These are phyloP conservation scores for Peromyscus melanophrys DNA, from an alignment of 2,797 vertebrate genomes.

Conservation along the genomic window DNA sequence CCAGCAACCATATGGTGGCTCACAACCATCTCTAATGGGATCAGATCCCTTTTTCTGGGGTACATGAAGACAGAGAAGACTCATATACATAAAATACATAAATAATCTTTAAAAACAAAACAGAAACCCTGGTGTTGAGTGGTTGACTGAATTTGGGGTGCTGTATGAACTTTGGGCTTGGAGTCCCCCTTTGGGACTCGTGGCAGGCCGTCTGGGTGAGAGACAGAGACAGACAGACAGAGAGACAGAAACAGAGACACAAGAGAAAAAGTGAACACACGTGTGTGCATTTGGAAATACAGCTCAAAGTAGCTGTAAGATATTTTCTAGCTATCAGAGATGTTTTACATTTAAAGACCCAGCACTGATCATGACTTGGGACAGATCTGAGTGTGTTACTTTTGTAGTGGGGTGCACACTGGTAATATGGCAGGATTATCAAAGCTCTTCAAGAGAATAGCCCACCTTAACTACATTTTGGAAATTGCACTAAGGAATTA, in stretches of 20 bases:
- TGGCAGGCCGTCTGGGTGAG: neutral
- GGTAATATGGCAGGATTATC: constrained; percentile 13
- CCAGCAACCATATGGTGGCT: too few species aligned
- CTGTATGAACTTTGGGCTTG: neutral
- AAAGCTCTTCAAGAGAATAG: constrained; percentile 67
- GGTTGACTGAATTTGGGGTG: neutral
- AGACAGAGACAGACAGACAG: neutral
- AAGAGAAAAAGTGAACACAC: neutral
- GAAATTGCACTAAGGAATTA: constrained; percentile 58
- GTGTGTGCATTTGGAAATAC: constrained; percentile 21
- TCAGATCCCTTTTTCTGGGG: too few species aligned
- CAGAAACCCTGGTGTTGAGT: neutral
- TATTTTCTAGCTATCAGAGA: neutral
- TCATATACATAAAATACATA: too few species aligned
- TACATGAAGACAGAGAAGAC: too few species aligned
- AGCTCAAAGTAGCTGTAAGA: constrained; percentile 8
- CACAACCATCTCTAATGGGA: too few species aligned
- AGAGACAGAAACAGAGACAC: neutral
- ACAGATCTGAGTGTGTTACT: neutral
- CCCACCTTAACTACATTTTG: neutral
- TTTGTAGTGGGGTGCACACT: neutral
- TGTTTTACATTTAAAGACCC: constrained; percentile 32
- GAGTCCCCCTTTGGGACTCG: neutral
- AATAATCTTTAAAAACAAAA: too few species aligned
- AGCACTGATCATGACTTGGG: neutral